Evolutionary conservation across 2,113 vertebrate genomes (phyloP), one percentile per base, ranked within the genome.

Genomic region (Galemys pyrenaicus): DNA sequence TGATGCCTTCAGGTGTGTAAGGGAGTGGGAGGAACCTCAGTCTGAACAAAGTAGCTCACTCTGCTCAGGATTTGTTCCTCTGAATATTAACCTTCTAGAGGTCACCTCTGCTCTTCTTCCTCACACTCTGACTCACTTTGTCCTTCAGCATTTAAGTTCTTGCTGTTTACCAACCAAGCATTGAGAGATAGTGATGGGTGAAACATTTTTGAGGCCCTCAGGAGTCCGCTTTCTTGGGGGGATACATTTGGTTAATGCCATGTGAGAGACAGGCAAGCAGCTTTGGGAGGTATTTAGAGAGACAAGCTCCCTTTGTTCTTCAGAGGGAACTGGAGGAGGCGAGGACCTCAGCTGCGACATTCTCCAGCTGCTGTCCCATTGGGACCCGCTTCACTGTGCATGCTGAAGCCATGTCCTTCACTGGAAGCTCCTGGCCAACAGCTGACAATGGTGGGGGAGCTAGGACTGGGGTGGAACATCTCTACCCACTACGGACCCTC

Each of bases 401-500:
- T 19, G 8, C 37, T 39, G 35, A 62, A 12, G n/a, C 7, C 9
- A 11, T 2, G 3, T 22, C 82, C 32, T 80, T 28, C 12, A 54
- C 26, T 77, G 6, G 16, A 24, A 65, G 41, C 16, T 87, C 30
- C 32, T 22, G 44, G 11, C 30, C 9, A 54, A 44, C 16, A 22
- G 20, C 28, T 11, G 56, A 74, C 46, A 28, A 54, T 32, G 30
- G 12, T 10, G 19, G 20, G 11, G 24, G 35, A 62, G 16, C 6
- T 28, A 39, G 51, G 54, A 22, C 3, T 22, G 6, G 3, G 49
- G 19, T 35, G 20, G 54, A 26, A 15, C 35, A 9, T 64, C 65
- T 56, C 6, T 12, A 24, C 3, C 10, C 39, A 9, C 10, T 17
- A 6, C 1, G 13, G 26, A 19, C 7, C 12, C 32, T 24, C 7